Evolutionary conservation across 2,113 vertebrate species (phyloP).

Genomic region (Scalopus aquaticus): DNA sequence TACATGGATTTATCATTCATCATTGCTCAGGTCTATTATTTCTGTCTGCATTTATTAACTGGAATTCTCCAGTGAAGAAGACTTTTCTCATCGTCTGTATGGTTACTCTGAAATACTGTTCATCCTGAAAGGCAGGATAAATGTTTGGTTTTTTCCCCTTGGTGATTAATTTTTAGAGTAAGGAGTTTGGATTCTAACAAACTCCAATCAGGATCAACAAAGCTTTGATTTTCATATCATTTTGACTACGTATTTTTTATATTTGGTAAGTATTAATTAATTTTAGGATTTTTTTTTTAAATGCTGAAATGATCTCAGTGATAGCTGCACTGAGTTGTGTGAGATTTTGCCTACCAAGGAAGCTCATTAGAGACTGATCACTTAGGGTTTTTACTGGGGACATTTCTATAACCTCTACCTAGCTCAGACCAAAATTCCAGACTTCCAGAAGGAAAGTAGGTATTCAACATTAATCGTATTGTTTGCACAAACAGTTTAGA

Average conservation of each 20-base stretch:
- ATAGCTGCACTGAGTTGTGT: background rate
- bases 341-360: background rate
- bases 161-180: conserved; percentile 27
- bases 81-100: background rate
- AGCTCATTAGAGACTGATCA: background rate
- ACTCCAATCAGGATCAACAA: background rate
- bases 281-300: background rate
- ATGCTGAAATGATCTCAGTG: background rate
- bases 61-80: background rate
- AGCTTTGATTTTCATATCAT: conserved; percentile 17
- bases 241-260: background rate
- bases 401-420: background rate
- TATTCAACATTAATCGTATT: background rate
- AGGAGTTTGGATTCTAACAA: background rate
- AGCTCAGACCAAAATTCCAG: background rate
- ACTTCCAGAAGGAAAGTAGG: background rate
- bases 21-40: background rate
- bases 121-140: background rate
- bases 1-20: background rate
- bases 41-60: background rate
- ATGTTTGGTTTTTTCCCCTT: background rate
- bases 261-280: background rate
- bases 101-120: background rate
- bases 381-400: background rate
- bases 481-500: background rate